Percentiles rank a stretch among this genome's conserved stretches.
Conservation (phyloP, 2,888 invertebrate genomes). For the Blastobasis adustella region DNA sequence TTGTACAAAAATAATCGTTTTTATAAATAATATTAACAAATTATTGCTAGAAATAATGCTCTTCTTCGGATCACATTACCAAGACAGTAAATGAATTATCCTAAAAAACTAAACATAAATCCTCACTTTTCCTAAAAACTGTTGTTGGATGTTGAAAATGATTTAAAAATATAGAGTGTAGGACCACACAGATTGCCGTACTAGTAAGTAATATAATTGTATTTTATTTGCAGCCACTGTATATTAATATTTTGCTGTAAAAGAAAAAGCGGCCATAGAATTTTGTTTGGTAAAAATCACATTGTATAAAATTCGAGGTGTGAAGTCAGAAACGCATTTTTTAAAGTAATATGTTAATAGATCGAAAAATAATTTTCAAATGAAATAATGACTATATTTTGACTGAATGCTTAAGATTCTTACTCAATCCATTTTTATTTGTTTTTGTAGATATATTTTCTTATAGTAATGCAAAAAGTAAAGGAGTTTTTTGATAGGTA, state of each 20-base stretch:
- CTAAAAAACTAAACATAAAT: conserved; percentile 40
- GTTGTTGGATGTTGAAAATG: conserved; percentile 40
- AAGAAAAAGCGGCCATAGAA: conserved; percentile 55
- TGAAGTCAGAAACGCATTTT: too few relatives aligned
- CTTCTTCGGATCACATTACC: conserved; percentile 33
- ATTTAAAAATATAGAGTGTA: conserved; percentile 26
- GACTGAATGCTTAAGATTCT: too few relatives aligned
- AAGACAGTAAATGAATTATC: conserved; percentile 28
- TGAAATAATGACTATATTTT: too few relatives aligned
- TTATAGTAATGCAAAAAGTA: too few relatives aligned
- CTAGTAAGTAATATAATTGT: conserved; percentile 14
- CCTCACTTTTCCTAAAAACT: conserved; percentile 47
- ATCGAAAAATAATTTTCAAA: too few relatives aligned
- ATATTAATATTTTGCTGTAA: conserved; percentile 43
- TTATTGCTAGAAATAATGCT: conserved; percentile 31
- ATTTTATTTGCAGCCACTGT: conserved; percentile 63
- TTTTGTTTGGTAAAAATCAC: conserved; percentile 13
- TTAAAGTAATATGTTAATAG: too few relatives aligned
- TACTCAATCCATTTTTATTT: too few relatives aligned
- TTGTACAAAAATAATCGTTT: conserved; percentile 48
- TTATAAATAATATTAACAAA: conserved; percentile 8
- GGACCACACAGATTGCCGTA: conserved; percentile 1
- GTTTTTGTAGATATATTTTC: too few relatives aligned
- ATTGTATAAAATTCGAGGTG: conserved; percentile 20
- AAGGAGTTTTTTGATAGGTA: too few relatives aligned